A percentile compares a stretch with the other conserved stretches of the same genome.
Conservation (phyloP, 2,888 invertebrate species). For the Lycia hirtaria region DNA sequence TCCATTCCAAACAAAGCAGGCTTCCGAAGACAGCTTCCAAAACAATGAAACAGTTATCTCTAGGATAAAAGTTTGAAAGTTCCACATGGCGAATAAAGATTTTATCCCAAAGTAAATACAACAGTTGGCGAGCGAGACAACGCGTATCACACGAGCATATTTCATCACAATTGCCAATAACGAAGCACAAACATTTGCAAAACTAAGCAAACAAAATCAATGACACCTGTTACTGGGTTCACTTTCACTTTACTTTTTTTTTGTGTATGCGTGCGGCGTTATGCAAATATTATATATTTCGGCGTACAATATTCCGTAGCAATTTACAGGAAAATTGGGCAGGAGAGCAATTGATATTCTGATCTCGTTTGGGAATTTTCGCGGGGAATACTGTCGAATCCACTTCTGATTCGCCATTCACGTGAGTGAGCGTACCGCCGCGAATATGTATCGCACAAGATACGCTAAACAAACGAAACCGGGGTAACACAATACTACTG, state of each 20-base stretch:
- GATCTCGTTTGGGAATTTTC: constrained; percentile 77
- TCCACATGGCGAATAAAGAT: constrained; percentile 32
- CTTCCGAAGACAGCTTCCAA: constrained; percentile 11
- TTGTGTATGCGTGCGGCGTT: constrained; percentile 57
- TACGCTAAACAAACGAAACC: constrained; percentile 43
- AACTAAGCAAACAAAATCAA: constrained; percentile 67
- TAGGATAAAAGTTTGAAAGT: constrained; percentile 26
- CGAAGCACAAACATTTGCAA: constrained; percentile 50
- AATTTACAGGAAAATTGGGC: constrained; percentile 79
- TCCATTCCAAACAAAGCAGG: constrained; percentile 14
- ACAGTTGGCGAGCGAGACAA: constrained; percentile 30
- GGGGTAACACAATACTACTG: constrained; percentile 16
- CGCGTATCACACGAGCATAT: constrained; percentile 38
- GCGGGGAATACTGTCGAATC: constrained; percentile 64
- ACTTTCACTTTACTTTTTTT: constrained; percentile 72
- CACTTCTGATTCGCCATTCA: constrained; percentile 70
- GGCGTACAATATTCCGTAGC: constrained; percentile 74
- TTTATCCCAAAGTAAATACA: constrained; percentile 28
- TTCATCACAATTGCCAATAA: constrained; percentile 49
- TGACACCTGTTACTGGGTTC: constrained; percentile 72
- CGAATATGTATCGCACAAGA: constrained; percentile 44
- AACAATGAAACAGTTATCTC: constrained; percentile 24
- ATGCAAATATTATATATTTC: constrained; percentile 75
- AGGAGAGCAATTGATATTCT: constrained; percentile 79
- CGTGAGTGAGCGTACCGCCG: constrained; percentile 40